Evolutionary conservation across 2,888 invertebrate species (phyloP), one percentile per base, ranked within the genome.

Genomic region (Notocelia uddmanniana): DNA sequence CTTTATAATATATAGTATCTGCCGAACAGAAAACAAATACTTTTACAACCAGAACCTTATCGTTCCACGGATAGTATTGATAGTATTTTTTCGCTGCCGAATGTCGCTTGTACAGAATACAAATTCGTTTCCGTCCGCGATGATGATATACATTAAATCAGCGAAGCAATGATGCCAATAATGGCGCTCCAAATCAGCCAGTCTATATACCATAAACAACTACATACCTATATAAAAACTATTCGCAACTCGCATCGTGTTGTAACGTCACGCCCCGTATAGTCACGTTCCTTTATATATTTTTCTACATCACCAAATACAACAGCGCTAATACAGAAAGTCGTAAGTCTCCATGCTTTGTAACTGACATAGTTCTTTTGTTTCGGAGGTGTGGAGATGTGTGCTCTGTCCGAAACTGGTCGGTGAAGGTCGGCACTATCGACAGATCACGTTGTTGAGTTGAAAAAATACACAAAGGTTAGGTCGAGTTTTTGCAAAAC

Each of bases 401-500:
- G 86, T 85, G 83, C 83, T 81, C 77, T 82, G 81, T 78, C 83
- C 85, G 76, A 86, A 89, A 87, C 89, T 80, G 85, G 89, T 83
- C 62, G 59, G 70, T 80, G 88, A 91, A 91, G 91, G 91, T 84
- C 90, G 80, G 75, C 86, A 78, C 84, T 84, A 79, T 76, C 76
- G 73, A 68, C 59, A 73, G 68, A 73, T 63, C 73, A 69, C 63
- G 69, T 63, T 55, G 69, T 63, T 55, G 55, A 37, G 50, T 57
- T 31, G 55, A 68, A 62, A 45, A 60, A 67, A 26, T 55, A 34
- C 55, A 55, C 68, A 72, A 68, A 68, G 68, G 60, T 68, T 72
- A 68, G 60, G 50, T 68, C 41, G 60, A 50, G 67, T 72, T 68
- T 59, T 67, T 68, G 54, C 66, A 37, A 71, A 67, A 64, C 63